phyloP scores from a whole-genome alignment of 2,797 vertebrate genomes.

The Tachyglossus aculeatus region DNA sequence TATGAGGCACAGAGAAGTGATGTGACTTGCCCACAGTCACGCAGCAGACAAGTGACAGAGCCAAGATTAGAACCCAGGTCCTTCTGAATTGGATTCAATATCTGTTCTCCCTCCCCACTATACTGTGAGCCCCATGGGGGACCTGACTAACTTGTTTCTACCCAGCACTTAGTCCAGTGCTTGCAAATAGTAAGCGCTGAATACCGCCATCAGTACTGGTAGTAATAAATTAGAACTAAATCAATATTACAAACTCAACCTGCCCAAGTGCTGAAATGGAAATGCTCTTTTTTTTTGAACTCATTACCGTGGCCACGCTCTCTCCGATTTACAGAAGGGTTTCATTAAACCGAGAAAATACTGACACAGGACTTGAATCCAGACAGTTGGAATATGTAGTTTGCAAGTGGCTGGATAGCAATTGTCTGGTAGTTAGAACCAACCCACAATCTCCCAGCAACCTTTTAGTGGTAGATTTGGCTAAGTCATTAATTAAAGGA shows the following conservation, averaged over 20 bases:
- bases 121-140: too few relatives aligned
- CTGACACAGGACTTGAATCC: not conserved
- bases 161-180: too few relatives aligned
- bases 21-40: too few relatives aligned
- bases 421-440: not conserved
- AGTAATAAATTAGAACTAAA: not conserved
- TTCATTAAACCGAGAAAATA: not conserved
- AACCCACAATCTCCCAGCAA: not conserved
- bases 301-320: not conserved
- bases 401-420: slow-evolving; percentile 4
- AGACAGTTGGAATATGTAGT: not conserved
- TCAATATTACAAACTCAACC: not conserved
- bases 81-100: too few relatives aligned
- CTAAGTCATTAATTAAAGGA: slow-evolving; percentile 31
- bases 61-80: too few relatives aligned
- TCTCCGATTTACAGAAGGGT: not conserved
- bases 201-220: too few relatives aligned
- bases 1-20: too few relatives aligned
- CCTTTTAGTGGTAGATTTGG: slow-evolving; percentile 1
- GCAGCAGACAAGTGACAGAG: too few relatives aligned
- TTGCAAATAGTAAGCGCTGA: too few relatives aligned
- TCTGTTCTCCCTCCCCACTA: not conserved
- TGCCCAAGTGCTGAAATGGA: too few relatives aligned
- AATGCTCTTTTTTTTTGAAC: too few relatives aligned
- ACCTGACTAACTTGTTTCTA: too few relatives aligned